A percentile compares a stretch with the other conserved stretches of the same genome.
Conservation (phyloP, 92 coral and sea anemone genomes). For the Phenganax stokvisi region DNA sequence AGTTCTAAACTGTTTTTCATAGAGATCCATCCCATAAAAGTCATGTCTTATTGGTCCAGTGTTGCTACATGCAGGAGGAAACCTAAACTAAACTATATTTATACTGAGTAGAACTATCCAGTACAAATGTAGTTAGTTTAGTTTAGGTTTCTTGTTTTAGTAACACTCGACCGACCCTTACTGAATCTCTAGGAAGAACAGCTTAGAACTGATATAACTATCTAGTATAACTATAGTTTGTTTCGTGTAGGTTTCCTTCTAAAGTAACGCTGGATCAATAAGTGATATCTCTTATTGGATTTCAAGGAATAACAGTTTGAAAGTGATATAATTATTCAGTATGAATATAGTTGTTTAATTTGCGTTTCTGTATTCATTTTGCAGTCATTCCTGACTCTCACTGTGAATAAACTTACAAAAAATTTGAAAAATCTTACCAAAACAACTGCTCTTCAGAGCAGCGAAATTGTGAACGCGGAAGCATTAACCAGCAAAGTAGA, state of each 20-base stretch:
- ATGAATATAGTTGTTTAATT: background rate
- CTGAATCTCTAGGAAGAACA: no score
- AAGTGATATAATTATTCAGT: background rate
- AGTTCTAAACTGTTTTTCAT: background rate
- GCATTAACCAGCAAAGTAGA: background rate
- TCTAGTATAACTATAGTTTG: background rate
- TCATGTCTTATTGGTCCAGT: no score
- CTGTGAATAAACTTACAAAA: slow-evolving; percentile 68
- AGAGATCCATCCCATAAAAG: background rate
- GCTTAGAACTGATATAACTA: background rate
- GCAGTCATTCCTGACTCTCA: slow-evolving; percentile 68
- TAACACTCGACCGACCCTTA: no score
- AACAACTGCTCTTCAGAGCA: background rate
- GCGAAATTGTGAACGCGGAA: background rate
- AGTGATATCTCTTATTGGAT: background rate
- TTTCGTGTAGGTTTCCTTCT: background rate
- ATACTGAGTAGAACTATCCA: no score
- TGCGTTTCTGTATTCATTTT: background rate
- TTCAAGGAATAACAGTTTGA: background rate
- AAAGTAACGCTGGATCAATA: slow-evolving; percentile 4
- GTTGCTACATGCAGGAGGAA: no score
- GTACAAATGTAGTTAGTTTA: no score
- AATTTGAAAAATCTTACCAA: slow-evolving; percentile 49
- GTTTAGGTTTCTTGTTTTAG: no score
- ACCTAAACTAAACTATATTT: no score